A percentile compares a stretch with the other conserved stretches of the same genome.
Conservation (phyloP, 2,797 vertebrate genomes). For the Rachycentron canadum region DNA sequence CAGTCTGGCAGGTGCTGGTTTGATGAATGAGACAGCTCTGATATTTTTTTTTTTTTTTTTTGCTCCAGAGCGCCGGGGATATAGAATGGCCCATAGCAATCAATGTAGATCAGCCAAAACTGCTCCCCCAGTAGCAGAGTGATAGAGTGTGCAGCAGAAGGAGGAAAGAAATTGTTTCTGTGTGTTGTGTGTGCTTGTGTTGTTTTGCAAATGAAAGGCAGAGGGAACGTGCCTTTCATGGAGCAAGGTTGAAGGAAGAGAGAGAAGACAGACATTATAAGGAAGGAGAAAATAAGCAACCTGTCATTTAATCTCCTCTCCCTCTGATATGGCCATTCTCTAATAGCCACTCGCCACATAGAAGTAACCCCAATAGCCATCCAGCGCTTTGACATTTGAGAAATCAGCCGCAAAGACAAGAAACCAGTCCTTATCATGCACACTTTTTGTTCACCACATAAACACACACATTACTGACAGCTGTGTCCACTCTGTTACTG, state of each 20-base stretch:
- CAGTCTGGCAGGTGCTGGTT: constrained; percentile 77
- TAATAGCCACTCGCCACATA: constrained; percentile 22
- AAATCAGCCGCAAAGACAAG: constrained; percentile 19
- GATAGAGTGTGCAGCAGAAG: constrained; percentile 65
- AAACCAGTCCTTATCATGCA: constrained; percentile 33
- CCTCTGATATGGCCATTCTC: constrained; percentile 31
- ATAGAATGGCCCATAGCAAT: constrained; percentile 80
- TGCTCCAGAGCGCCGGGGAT: constrained; percentile 54
- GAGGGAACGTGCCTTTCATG: constrained; percentile 13
- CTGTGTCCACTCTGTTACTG: constrained; percentile 31
- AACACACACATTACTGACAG: constrained; percentile 11
- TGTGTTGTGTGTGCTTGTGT: constrained; percentile 17
- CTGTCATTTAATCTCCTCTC: constrained; percentile 56
- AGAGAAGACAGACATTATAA: constrained; percentile 32
- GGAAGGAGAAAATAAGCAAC: constrained; percentile 46
- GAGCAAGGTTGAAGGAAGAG: constrained; percentile 20
- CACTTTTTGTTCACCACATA: background rate
- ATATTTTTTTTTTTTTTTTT: constrained; percentile 39
- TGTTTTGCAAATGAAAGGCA: constrained; percentile 45
- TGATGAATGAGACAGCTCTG: constrained; percentile 77
- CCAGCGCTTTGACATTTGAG: constrained; percentile 13
- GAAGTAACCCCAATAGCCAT: constrained; percentile 21
- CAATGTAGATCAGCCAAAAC: constrained; percentile 82
- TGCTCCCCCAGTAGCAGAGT: constrained; percentile 68
- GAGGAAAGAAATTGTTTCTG: constrained; percentile 57